phyloP scores from a whole-genome alignment of 2,888 invertebrate species.

The Dolichomitus sp. region DNA sequence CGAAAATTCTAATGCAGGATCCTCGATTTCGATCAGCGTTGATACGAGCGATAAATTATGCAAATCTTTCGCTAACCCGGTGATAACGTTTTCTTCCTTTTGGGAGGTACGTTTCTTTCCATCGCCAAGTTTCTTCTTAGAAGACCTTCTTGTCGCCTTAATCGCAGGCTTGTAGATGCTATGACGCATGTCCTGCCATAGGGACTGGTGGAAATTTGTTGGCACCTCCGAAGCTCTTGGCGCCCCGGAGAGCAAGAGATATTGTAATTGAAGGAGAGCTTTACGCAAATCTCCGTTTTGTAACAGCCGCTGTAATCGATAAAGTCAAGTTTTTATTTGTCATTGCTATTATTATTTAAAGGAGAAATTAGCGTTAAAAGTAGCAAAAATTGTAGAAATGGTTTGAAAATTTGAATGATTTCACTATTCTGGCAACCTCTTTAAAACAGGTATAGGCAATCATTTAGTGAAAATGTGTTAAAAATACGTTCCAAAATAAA shows the following conservation, averaged over 20 bases:
- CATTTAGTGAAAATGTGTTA: too few species aligned
- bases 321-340: not conserved
- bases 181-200: slow-evolving; percentile 78
- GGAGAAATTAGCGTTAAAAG: not conserved
- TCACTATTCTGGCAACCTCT: too few species aligned
- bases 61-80: slow-evolving; percentile 74
- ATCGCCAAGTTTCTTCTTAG: slow-evolving; percentile 56
- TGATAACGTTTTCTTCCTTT: slow-evolving; percentile 58
- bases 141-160: slow-evolving; percentile 72
- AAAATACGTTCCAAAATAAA: too few species aligned
- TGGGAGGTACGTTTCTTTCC: slow-evolving; percentile 30
- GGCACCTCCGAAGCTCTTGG: slow-evolving; percentile 60
- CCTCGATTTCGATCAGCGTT: slow-evolving; percentile 76
- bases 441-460: too few species aligned
- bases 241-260: slow-evolving; percentile 88
- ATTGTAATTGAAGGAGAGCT: slow-evolving; percentile 91
- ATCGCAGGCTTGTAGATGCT: slow-evolving; percentile 79
- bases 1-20: slow-evolving; percentile 80
- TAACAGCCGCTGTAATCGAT: slow-evolving; percentile 76
- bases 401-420: too few species aligned
- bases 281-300: slow-evolving; percentile 90
- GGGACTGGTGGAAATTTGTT: slow-evolving; percentile 67
- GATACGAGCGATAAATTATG: slow-evolving; percentile 79
- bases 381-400: too few species aligned
- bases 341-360: not conserved